Evolutionary conservation across 2,113 vertebrate genomes (phyloP).

Genomic region (Epinephelus lanceolatus): DNA sequence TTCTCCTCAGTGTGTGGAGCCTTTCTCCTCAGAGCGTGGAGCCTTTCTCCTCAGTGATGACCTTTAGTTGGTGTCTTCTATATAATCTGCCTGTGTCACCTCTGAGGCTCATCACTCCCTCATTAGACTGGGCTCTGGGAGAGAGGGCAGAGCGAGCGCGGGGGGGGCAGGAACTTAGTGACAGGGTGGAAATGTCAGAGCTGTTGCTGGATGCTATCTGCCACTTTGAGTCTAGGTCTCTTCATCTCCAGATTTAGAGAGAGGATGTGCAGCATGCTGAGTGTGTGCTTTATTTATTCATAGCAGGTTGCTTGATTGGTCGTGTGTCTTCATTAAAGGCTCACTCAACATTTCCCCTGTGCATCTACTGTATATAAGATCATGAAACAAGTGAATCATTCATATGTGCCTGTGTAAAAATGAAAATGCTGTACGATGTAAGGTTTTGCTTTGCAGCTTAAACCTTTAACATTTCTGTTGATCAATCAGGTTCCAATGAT

Average conservation of each 20-base stretch:
- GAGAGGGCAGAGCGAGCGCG: neutral
- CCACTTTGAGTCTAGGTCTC: conserved; percentile 21
- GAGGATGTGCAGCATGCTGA: conserved; percentile 38
- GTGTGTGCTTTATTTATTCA: conserved; percentile 54
- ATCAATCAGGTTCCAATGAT: conserved; percentile 96
- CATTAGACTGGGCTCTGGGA: conserved; percentile 54
- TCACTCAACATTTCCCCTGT: neutral
- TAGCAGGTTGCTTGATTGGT: neutral
- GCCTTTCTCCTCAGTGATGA: conserved; percentile 5
- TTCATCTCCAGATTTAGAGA: conserved; percentile 33
- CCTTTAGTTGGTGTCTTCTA: conserved; percentile 13
- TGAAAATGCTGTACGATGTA: neutral
- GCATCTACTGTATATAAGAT: neutral
- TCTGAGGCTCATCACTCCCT: conserved; percentile 36
- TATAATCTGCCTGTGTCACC: conserved; percentile 40
- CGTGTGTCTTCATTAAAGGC: neutral
- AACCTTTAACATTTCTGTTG: neutral
- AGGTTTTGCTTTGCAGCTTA: neutral
- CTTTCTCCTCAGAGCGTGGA: neutral
- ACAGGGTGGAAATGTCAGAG: conserved; percentile 67
- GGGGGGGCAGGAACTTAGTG: conserved; percentile 44
- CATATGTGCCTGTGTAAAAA: neutral
- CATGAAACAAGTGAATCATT: neutral
- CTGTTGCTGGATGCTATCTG: conserved; percentile 39
- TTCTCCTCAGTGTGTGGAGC: too few relatives aligned